Conservation (phyloP, 1,140 invertebrate genomes). For the Gryon sp. region DNA sequence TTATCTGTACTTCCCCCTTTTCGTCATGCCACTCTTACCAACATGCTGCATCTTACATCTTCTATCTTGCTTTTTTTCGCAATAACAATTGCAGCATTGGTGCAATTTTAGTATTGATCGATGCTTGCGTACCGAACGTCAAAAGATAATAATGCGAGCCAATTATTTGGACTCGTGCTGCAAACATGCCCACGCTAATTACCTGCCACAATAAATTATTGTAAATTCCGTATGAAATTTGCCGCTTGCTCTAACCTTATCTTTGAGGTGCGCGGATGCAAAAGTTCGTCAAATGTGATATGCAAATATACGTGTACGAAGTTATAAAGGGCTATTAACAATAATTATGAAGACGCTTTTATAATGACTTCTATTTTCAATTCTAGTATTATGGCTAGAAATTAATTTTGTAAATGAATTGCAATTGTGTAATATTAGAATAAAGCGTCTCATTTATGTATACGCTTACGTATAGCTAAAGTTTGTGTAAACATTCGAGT, state of each 20-base stretch:
- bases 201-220: conserved; percentile 70
- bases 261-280: conserved; percentile 39
- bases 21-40: not conserved
- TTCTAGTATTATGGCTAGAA: too few relatives aligned
- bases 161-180: conserved; percentile 45
- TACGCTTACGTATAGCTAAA: too few relatives aligned
- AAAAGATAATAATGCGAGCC: conserved; percentile 49
- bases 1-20: conserved; percentile 26
- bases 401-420: too few relatives aligned
- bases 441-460: too few relatives aligned
- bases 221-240: conserved; percentile 73
- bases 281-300: conserved; percentile 43
- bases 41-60: too few relatives aligned
- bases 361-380: too few relatives aligned
- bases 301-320: conserved; percentile 29
- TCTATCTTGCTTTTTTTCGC: too few relatives aligned
- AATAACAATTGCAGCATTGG: conserved; percentile 22
- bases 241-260: conserved; percentile 70
- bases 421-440: too few relatives aligned
- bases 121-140: not conserved
- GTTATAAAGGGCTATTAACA: conserved; percentile 58
- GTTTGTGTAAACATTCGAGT: too few relatives aligned
- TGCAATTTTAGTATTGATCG: conserved; percentile 31
- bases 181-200: conserved; percentile 68
- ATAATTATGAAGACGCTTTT: too few relatives aligned